Evolutionary conservation across 2,113 vertebrate genomes (phyloP).

Genomic region (Nothobranchius kuhntae): DNA sequence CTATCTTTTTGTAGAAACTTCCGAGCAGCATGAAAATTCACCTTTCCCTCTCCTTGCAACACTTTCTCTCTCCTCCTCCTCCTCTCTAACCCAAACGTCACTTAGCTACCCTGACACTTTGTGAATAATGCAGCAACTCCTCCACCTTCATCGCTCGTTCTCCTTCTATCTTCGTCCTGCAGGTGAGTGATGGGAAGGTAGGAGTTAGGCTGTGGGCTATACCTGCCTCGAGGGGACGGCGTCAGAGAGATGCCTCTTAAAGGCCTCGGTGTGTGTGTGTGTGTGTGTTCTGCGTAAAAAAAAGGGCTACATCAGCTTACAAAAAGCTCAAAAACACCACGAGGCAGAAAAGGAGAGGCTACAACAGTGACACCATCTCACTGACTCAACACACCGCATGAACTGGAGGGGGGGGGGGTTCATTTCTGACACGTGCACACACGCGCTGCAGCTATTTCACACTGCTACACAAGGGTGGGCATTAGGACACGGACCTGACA

Average conservation of each 20-base stretch:
- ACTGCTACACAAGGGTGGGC: no score
- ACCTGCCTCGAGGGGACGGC: constrained; percentile 63
- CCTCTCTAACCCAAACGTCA: constrained; percentile 44
- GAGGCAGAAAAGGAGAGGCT: constrained; percentile 27
- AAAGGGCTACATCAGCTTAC: constrained; percentile 58
- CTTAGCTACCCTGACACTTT: constrained; percentile 59
- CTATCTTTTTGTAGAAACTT: constrained; percentile 54
- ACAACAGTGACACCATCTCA: constrained; percentile 56
- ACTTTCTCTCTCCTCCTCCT: constrained; percentile 23
- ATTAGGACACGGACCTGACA: not conserved
- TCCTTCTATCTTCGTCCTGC: constrained; percentile 53
- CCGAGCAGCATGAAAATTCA: constrained; percentile 22
- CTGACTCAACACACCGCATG: constrained; percentile 37
- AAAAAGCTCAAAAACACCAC: constrained; percentile 56
- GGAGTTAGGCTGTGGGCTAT: constrained; percentile 39
- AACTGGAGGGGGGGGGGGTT: not conserved
- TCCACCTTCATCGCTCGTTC: constrained; percentile 53
- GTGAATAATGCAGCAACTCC: constrained; percentile 74
- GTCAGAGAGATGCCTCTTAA: constrained; percentile 44
- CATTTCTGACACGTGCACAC: constrained; percentile 21
- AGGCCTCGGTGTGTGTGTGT: constrained; percentile 3
- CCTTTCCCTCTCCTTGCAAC: constrained; percentile 58
- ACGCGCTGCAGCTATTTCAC: no score
- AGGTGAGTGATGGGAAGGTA: constrained; percentile 64
- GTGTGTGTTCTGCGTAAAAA: constrained; percentile 25